Evolutionary conservation across 2,888 invertebrate genomes (phyloP).

Genomic region (Dynastes grantii): DNA sequence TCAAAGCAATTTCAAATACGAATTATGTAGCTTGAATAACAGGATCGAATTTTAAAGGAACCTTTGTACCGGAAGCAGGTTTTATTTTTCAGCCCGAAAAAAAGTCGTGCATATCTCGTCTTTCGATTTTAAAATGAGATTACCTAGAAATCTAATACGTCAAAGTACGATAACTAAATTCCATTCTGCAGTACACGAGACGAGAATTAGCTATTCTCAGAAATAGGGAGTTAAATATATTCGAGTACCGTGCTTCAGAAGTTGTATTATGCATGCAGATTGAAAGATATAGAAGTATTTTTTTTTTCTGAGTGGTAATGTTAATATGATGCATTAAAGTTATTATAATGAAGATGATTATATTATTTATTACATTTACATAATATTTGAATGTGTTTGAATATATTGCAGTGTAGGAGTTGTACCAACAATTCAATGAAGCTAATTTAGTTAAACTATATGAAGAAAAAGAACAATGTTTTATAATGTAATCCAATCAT

Average conservation of each 20-base stretch:
- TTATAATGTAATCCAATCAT: no score
- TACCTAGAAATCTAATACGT: conserved; percentile 19
- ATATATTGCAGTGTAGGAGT: no score
- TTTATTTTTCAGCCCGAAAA: not conserved
- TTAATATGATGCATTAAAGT: not conserved
- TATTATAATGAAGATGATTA: no score
- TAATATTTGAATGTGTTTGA: no score
- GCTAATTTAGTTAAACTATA: no score
- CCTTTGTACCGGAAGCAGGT: not conserved
- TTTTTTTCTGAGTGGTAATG: not conserved
- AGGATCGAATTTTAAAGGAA: conserved; percentile 12
- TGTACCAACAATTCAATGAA: no score
- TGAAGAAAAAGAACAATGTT: no score
- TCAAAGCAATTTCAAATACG: not conserved
- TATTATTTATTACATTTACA: no score
- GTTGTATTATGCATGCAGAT: not conserved
- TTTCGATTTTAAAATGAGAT: conserved; percentile 8
- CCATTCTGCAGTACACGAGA: not conserved
- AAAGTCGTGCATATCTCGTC: not conserved
- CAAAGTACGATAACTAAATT: conserved; percentile 3
- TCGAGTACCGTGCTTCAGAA: not conserved
- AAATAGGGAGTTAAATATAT: not conserved
- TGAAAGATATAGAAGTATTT: not conserved
- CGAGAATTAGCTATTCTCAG: not conserved
- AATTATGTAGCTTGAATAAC: conserved; percentile 11